Conservation (phyloP, 2,113 vertebrate genomes). For the Phalacrocorax pelagicus region DNA sequence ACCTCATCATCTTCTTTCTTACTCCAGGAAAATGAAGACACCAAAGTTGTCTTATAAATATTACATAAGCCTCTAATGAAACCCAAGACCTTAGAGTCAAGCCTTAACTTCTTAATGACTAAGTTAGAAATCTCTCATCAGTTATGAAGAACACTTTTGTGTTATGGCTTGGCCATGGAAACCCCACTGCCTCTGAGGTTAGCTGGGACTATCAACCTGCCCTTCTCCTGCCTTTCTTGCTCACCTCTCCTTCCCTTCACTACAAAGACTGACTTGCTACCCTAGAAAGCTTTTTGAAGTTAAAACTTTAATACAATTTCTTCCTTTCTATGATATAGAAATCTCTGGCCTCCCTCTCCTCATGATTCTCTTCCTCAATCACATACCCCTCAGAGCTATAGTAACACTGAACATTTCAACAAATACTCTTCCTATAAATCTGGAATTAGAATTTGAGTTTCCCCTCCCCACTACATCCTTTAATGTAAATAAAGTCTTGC, state of each 20-base stretch:
- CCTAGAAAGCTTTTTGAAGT: not conserved
- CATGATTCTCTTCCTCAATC: not conserved
- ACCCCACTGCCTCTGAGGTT: not conserved
- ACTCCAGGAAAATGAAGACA: not conserved
- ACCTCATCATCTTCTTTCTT: not conserved
- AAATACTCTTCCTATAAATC: not conserved
- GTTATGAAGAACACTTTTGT: not conserved
- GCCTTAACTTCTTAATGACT: not conserved
- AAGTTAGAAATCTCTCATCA: not conserved
- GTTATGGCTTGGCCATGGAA: not conserved
- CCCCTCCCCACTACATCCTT: not conserved
- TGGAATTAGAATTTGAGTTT: not conserved
- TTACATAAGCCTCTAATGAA: not conserved
- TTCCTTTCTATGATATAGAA: not conserved
- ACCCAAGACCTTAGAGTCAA: not conserved
- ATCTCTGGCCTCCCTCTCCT: not conserved
- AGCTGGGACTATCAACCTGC: not conserved
- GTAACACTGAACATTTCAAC: not conserved
- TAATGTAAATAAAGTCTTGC: not conserved
- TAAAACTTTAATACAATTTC: not conserved
- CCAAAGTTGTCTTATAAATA: not conserved
- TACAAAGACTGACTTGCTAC: not conserved
- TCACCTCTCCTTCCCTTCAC: not conserved
- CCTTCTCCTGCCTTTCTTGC: not conserved
- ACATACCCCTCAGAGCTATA: rapidly evolving